Base-by-base conservation (phyloP, 2,888 invertebrate genomes). In the Drosophila kokeensis region DNA sequence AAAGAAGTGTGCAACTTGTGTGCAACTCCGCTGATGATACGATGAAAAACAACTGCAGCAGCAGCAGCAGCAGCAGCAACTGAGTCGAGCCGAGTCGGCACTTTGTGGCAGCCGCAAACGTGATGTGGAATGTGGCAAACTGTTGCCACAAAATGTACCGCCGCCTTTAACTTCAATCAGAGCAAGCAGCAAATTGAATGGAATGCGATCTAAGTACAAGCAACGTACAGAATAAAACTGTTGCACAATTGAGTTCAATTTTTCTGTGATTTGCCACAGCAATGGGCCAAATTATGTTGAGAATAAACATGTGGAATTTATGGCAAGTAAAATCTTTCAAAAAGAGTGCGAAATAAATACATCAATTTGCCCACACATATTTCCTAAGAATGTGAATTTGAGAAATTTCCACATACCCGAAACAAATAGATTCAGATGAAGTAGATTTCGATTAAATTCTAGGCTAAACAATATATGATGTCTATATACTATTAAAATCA, bases 1-100 rank as follows among this genome's bases (percentile, higher is more conserved):
- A 89, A 86, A 89, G 87, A 89, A 84, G 70, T 80, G 78, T 75
- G 75, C 87, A 82, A 74, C 75, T 65, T 72, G 66, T 36, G 34
- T 30, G 38, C 38, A 55, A 48, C 59, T 36, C 48, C 53, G 69
- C 42, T 75, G 69, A 73, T 75, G 36, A 34, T 36, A 55, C 68
- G 52, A 54, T 45, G 45, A 24, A 45, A 13, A 45, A 40, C n/a
- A 40, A 21, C 34, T 53, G 38, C 48, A 42, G 18, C 55, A 53
- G 38, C 38, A 42, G 11, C 45, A 40, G 15, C 34, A 36, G 27
- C 55, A 55, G 11, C 38, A 49, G 29, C 40, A 67, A 75, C 69
- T 61, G 36, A 36, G 81, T 24, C 45, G 21, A 36, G 81, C 45
- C 45, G 21, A 45, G 68, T 68, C 79, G 72, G 66, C 66, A 67